Evolutionary conservation across 2,888 invertebrate species (phyloP).

Genomic region (Hypsopygia costalis): DNA sequence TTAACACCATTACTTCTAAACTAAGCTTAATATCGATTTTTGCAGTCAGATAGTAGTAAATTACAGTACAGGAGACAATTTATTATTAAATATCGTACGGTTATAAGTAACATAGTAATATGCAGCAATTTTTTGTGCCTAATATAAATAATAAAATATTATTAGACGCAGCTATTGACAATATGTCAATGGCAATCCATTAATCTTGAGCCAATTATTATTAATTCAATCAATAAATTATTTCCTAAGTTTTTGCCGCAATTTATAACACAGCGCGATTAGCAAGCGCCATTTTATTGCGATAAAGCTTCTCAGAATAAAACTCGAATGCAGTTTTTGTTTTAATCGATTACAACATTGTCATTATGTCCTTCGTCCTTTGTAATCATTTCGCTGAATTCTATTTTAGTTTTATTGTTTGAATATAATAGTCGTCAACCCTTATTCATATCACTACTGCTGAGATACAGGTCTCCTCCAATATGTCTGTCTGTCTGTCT

Average conservation of each 20-base stretch:
- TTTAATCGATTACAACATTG: conserved; percentile 26
- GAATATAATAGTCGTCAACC: too few species aligned
- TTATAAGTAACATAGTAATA: too few species aligned
- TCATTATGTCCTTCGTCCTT: conserved; percentile 12
- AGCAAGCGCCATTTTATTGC: not conserved
- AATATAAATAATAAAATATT: too few species aligned
- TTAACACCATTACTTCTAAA: too few species aligned
- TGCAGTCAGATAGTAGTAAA: too few species aligned
- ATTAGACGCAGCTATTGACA: not conserved
- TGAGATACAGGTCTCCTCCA: too few species aligned
- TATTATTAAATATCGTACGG: too few species aligned
- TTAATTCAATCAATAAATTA: not conserved
- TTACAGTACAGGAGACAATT: too few species aligned
- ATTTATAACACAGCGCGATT: not conserved
- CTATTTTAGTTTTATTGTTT: conserved; percentile 16
- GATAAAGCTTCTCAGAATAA: conserved; percentile 14
- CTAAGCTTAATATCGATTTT: too few species aligned
- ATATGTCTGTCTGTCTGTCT: too few species aligned
- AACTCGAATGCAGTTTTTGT: conserved; percentile 23
- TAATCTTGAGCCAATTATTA: not conserved
- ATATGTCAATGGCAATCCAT: conserved; percentile 1
- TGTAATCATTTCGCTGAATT: conserved; percentile 37
- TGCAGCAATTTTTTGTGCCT: too few species aligned
- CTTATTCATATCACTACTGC: too few species aligned
- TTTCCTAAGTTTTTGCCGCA: not conserved